phyloP scores from a whole-genome alignment of 2,113 vertebrate species.

The Chaetorhynchus papuensis region DNA sequence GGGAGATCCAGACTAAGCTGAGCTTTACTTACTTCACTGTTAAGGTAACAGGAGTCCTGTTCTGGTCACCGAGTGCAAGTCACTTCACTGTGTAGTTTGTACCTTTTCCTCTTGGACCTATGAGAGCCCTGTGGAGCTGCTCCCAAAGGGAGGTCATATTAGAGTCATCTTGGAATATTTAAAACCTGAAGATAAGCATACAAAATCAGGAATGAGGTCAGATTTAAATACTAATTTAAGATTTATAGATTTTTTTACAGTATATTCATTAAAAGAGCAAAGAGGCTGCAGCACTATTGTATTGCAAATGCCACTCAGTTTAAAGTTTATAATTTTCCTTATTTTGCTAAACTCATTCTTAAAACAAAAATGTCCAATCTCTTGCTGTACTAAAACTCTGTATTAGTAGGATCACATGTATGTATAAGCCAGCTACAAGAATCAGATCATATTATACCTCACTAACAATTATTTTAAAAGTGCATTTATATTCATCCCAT shows the following conservation, averaged over 20 bases:
- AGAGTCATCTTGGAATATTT: background rate
- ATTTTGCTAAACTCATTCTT: background rate
- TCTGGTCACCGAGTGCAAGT: background rate
- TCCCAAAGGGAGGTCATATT: constrained; percentile 6
- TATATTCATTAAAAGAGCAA: background rate
- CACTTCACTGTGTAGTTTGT: background rate
- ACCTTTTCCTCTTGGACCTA: background rate
- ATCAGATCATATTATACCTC: background rate
- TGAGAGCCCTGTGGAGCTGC: background rate
- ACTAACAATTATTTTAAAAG: background rate
- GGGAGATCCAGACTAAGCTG: background rate
- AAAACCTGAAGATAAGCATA: background rate
- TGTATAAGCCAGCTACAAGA: background rate
- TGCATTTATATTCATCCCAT: background rate
- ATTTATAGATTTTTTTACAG: background rate
- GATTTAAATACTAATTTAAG: background rate
- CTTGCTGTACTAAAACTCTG: background rate
- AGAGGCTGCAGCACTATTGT: background rate
- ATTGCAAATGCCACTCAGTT: background rate
- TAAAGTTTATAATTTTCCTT: background rate
- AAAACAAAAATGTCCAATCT: background rate
- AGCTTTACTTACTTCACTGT: background rate
- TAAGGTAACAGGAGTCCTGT: background rate
- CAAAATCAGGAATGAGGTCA: background rate
- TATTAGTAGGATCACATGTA: background rate